Base-by-base conservation (phyloP, 2,797 vertebrate genomes). In the Chloroceryle inda region DNA sequence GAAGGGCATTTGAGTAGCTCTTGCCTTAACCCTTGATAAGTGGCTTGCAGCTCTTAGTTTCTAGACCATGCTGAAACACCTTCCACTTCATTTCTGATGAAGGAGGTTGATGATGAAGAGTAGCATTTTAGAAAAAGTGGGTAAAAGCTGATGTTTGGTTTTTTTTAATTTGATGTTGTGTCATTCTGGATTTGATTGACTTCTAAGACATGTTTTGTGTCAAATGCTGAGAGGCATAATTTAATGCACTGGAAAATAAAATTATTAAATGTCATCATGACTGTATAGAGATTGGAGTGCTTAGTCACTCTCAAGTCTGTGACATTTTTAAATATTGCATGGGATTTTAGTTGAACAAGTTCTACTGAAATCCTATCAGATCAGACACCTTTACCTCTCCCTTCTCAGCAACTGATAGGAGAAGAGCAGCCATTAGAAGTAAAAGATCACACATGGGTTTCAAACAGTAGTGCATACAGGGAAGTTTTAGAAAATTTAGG, bases 171-270 rank as follows among this genome's bases (percentile, higher is more conserved):
- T 72, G 75, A 37, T 53, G 13, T 73, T 58, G 3, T 77, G 37
- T 75, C 50, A 35, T 45, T 92, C 50, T 81, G 24, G 6, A 24
- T 69, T 80, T 92, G 75, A 75, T 24, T 88, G 63, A 66, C 37
- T 72, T 56, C 50, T 61, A 64, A 15, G 35, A 42, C 1, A 6
- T 1, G 0, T 74, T 80, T 88, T 53, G 9, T 47, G 29, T 21
- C 31, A 77, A 58, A 66, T 26, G 42, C 38, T 78, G 53, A 80
- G 26, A 85, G 21, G 21, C 31, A 63, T 72, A 84, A 72, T 66
- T 80, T 75, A 88, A 86, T 88, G 73, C 85, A 88, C 24, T 78
- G 42, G 42, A 91, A 96, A 96, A 91, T 52, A 33, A 81, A 89
- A 86, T 44, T 24, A 52, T 61, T 81, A 71, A 56, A 62, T 92